Evolutionary conservation across 92 coral and sea anemone genomes (phyloP).

Genomic region (Heliopora coerulea): DNA sequence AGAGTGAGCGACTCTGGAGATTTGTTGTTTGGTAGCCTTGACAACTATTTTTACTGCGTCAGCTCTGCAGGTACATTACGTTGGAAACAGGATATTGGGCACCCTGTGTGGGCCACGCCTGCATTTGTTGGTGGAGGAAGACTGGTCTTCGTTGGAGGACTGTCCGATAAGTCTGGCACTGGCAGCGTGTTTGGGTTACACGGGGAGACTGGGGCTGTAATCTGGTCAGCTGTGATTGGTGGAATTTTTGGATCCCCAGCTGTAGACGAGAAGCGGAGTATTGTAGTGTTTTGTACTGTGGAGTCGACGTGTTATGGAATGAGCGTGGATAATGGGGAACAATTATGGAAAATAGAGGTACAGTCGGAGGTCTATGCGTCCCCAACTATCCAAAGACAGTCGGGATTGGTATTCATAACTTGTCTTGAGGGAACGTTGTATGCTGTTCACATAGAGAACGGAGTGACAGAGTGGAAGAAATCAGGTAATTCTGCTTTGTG

Average conservation of each 20-base stretch:
- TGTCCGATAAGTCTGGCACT: conserved; percentile 58
- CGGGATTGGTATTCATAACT: conserved; percentile 63
- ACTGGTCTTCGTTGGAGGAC: conserved; percentile 74
- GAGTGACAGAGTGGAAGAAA: conserved; percentile 65
- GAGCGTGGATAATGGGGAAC: conserved; percentile 59
- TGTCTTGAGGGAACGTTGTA: conserved; percentile 78
- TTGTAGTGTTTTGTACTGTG: conserved; percentile 76
- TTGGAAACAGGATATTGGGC: conserved; percentile 67
- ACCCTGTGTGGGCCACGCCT: conserved; percentile 92
- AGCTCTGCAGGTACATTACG: conserved; percentile 48
- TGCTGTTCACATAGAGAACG: conserved; percentile 59
- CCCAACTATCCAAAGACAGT: conserved; percentile 64
- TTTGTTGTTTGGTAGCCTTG: conserved; percentile 83
- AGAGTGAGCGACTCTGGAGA: conserved; percentile 73
- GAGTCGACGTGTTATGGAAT: conserved; percentile 83
- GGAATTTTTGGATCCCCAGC: conserved; percentile 87
- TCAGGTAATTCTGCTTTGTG: conserved; percentile 47
- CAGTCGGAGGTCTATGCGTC: conserved; percentile 84
- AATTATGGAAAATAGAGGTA: conserved; percentile 76
- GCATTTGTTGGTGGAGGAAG: conserved; percentile 80
- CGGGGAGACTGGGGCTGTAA: conserved; percentile 70
- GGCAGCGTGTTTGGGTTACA: conserved; percentile 74
- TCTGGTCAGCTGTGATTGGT: conserved; percentile 65
- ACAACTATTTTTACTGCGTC: conserved; percentile 72
- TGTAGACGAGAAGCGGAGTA: conserved; percentile 59